Conservation (phyloP, 2,888 invertebrate genomes). For the Acheta domesticus region DNA sequence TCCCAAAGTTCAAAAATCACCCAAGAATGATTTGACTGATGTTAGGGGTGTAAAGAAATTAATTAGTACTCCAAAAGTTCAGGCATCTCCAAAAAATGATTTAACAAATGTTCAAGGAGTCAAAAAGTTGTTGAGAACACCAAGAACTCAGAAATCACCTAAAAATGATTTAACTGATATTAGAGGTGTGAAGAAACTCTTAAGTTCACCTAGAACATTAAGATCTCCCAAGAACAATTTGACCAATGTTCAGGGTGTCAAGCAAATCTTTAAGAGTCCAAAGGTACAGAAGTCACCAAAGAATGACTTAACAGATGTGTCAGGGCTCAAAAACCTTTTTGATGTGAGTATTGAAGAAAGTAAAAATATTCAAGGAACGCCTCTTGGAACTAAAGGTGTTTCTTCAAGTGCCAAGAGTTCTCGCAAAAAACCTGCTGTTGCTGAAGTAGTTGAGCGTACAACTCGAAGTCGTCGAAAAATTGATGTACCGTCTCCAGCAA, state of each 20-base stretch:
- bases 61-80: constrained; percentile 38
- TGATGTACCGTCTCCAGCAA: background rate
- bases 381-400: too few species aligned
- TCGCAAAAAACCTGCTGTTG: background rate
- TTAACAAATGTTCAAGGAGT: constrained; percentile 49
- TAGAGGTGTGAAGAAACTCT: constrained; percentile 43
- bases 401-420: too few species aligned
- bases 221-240: constrained; percentile 43
- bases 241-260: constrained; percentile 40
- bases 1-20: constrained; percentile 34
- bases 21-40: constrained; percentile 41
- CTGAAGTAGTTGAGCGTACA: background rate
- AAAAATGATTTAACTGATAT: constrained; percentile 45
- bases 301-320: background rate
- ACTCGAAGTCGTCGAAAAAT: background rate
- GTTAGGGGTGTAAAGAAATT: constrained; percentile 41
- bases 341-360: background rate
- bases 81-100: constrained; percentile 46
- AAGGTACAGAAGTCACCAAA: background rate
- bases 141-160: constrained; percentile 40
- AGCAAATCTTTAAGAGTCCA: constrained; percentile 42
- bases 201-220: constrained; percentile 45
- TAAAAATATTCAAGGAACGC: background rate
- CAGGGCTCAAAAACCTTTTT: background rate
- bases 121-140: constrained; percentile 45